Evolutionary conservation across 2,113 vertebrate genomes (phyloP).

Genomic region (Seriola aureovittata): DNA sequence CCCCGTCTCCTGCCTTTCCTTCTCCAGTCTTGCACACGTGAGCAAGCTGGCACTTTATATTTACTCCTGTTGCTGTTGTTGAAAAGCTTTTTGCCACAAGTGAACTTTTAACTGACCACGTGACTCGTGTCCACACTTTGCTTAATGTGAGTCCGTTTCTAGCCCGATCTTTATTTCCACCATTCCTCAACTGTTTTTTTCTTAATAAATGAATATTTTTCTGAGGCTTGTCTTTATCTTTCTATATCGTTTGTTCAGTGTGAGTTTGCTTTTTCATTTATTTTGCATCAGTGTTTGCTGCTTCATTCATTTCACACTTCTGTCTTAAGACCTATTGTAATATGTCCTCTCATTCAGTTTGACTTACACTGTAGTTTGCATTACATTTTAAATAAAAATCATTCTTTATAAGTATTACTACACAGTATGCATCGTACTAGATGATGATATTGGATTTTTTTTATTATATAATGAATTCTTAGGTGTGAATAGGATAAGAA

Average conservation of each 20-base stretch:
- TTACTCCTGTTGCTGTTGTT: slow-evolving; percentile 12
- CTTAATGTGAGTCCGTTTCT: background rate
- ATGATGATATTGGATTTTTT: too few relatives aligned
- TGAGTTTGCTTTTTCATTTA: background rate
- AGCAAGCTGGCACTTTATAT: background rate
- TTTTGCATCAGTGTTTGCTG: background rate
- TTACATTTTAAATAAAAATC: background rate
- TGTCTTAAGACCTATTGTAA: too few relatives aligned
- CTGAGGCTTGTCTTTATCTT: background rate
- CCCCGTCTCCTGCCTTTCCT: background rate
- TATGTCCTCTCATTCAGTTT: background rate
- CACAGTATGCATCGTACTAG: background rate
- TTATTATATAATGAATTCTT: background rate
- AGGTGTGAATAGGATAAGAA: background rate
- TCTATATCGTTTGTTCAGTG: background rate
- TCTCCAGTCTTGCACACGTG: background rate
- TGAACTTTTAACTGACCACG: background rate
- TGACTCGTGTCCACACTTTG: background rate
- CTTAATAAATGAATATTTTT: background rate
- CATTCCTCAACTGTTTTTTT: background rate
- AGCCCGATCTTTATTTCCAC: background rate
- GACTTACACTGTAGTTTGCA: background rate
- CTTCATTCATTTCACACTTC: too few relatives aligned
- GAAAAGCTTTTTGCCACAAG: background rate
- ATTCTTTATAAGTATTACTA: background rate